A percentile compares a stretch with the other conserved stretches of the same genome.
These are phyloP conservation scores for Drosophila parvula DNA, from an alignment of 1,140 invertebrate genomes.

Conservation along the genomic window DNA sequence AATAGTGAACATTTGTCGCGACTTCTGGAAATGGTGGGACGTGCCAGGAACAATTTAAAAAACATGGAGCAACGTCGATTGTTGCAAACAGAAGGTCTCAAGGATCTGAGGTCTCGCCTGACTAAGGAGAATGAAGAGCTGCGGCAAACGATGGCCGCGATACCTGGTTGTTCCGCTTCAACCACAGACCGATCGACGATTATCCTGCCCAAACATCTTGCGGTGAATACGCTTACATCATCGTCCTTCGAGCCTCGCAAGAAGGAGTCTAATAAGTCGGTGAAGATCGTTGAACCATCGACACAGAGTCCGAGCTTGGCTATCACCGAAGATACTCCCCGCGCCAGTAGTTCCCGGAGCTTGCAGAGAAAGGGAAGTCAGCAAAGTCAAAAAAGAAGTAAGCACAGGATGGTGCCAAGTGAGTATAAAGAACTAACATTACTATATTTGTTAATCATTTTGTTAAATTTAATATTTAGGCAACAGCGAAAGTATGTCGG, in stretches of 20 bases:
- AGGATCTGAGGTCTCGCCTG: constrained; percentile 19
- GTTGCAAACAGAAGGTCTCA: constrained; percentile 38
- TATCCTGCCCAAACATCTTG: neutral
- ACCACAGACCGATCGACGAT: neutral
- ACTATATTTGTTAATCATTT: neutral
- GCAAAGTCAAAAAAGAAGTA: neutral
- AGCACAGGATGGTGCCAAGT: constrained; percentile 4
- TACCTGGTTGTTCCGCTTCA: neutral
- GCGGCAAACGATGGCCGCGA: neutral
- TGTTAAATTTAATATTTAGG: neutral
- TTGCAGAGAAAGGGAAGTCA: neutral
- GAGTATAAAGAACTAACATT: neutral
- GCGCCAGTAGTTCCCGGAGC: neutral
- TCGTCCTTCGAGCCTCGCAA: neutral
- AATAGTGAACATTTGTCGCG: constrained; percentile 10
- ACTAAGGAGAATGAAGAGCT: constrained; percentile 25
- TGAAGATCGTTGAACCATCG: neutral
- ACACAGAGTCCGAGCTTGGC: neutral
- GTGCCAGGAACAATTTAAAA: constrained; percentile 41
- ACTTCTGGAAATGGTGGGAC: constrained; percentile 42
- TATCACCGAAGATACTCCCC: neutral
- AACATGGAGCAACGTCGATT: constrained; percentile 31
- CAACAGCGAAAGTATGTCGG: neutral
- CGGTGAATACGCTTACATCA: no score
- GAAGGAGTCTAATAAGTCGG: neutral